Conservation (phyloP, 1,140 invertebrate genomes). For the Zaprionus nigranus region DNA sequence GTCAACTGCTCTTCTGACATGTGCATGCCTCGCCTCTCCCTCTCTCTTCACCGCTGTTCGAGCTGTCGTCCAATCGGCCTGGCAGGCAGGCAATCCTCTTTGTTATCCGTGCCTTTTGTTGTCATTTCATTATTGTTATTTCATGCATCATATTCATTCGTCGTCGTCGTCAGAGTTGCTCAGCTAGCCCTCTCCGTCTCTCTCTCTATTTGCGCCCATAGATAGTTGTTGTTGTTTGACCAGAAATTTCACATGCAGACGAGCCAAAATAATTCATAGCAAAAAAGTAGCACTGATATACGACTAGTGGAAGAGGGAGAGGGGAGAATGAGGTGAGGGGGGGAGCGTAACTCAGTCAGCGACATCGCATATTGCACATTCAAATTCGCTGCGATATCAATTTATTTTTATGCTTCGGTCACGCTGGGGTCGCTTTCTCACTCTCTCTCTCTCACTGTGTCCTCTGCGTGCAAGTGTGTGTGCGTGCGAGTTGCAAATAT, state of each 20-base stretch:
- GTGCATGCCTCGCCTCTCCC: slow-evolving; percentile 22
- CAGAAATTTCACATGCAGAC: slow-evolving; percentile 70
- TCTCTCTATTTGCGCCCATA: slow-evolving; percentile 11
- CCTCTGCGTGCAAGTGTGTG: background rate
- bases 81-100: slow-evolving; percentile 58
- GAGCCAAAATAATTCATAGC: slow-evolving; percentile 70
- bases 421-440: slow-evolving; percentile 11
- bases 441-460: background rate
- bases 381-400: slow-evolving; percentile 73
- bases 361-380: slow-evolving; percentile 61
- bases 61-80: background rate
- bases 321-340: too few relatives aligned
- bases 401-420: slow-evolving; percentile 71
- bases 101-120: slow-evolving; percentile 79
- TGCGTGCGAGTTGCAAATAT: slow-evolving; percentile 18
- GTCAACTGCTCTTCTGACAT: slow-evolving; percentile 59
- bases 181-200: background rate
- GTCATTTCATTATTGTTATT: slow-evolving; percentile 83
- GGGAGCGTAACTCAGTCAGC: slow-evolving; percentile 12
- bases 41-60: background rate
- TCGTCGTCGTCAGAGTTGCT: slow-evolving; percentile 28
- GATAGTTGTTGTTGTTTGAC: slow-evolving; percentile 60
- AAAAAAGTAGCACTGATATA: slow-evolving; percentile 57
- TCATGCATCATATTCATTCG: slow-evolving; percentile 77
- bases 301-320: slow-evolving; percentile 4